Evolutionary conservation across 37 sponge, comb jelly and placozoan species (phyloP).

Genomic region (Amphimedon queenslandica): DNA sequence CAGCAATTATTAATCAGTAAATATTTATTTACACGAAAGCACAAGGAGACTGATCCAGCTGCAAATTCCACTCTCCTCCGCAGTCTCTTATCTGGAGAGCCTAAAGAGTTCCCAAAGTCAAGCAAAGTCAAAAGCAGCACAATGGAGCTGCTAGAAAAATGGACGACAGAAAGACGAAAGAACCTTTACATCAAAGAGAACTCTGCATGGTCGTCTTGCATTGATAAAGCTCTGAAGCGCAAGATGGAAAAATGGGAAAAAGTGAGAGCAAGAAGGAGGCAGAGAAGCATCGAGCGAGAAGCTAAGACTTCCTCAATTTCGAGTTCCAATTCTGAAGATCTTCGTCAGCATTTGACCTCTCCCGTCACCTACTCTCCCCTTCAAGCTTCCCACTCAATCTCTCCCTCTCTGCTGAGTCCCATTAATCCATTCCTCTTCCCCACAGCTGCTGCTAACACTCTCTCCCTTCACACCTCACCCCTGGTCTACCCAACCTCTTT

Average conservation of each 20-base stretch:
- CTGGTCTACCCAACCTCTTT: neutral
- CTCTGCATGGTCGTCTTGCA: conserved; percentile 18
- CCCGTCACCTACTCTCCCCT: neutral
- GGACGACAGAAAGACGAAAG: conserved; percentile 12
- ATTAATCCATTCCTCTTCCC: neutral
- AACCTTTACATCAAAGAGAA: conserved; percentile 52
- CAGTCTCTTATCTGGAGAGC: neutral
- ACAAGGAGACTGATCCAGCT: neutral
- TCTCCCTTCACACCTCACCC: neutral
- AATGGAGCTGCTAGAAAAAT: neutral
- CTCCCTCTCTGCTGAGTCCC: neutral
- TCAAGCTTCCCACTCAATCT: neutral
- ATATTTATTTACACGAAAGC: neutral
- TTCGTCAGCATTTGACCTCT: neutral
- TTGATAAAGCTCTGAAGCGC: conserved; percentile 12
- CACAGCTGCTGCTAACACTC: neutral
- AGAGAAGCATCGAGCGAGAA: neutral
- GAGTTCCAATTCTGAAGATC: neutral
- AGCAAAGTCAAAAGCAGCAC: neutral
- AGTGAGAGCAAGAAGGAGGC: neutral
- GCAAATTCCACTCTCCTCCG: neutral
- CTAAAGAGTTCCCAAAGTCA: neutral
- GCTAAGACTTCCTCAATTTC: neutral
- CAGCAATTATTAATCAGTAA: neutral
- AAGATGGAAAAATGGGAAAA: conserved; percentile 12